Evolutionary conservation across 2,888 invertebrate genomes (phyloP), one percentile per base, ranked within the genome.

Genomic region (Drosophila mimica): DNA sequence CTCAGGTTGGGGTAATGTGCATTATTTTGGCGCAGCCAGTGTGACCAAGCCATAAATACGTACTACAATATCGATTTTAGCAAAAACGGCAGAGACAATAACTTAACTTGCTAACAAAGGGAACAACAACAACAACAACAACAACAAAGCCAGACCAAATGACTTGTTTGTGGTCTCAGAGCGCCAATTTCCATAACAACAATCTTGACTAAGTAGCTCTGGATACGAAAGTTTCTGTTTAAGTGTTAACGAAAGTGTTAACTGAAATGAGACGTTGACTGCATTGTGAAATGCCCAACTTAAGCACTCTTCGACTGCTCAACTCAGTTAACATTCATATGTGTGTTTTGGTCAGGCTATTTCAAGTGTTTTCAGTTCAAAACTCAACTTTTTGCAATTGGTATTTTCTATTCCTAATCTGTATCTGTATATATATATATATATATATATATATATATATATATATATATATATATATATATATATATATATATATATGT

Each of bases 31-130:
- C 31, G 58, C 60, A 67, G 36, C 40, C 77, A 61, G 65, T 70
- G 76, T 70, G 72, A 70, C 77, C 76, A 60, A 54, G 46, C 30
- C 57, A 71, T 76, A 76, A 71, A 60, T 70, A 57, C 36, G 30
- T 65, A n/a, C 43, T 46, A 59, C 52, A 58, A 33, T 74, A 74
- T 74, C 68, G 74, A 74, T 74, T 74, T 74, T 63, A 25, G 31
- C 49, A 49, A 28, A 64, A 57, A 31, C 15, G 36, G 36, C 28
- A 49, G 36, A 33, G 28, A 49, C 61, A 40, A 52, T 57, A 40
- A 25, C 30, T 43, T 17, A 9, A 51, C 20, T 25, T 25, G 43
- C 28, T 51, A 43, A 38, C 51, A 17, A n/a, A 13, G 17, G 13
- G n/a, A 17, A 56, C 11, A 51, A 15, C 31, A 20, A 17, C 9